Evolutionary conservation across 2,113 vertebrate species (phyloP), one percentile per base, ranked within the genome.

Genomic region (Pelvicachromis taeniatus): DNA sequence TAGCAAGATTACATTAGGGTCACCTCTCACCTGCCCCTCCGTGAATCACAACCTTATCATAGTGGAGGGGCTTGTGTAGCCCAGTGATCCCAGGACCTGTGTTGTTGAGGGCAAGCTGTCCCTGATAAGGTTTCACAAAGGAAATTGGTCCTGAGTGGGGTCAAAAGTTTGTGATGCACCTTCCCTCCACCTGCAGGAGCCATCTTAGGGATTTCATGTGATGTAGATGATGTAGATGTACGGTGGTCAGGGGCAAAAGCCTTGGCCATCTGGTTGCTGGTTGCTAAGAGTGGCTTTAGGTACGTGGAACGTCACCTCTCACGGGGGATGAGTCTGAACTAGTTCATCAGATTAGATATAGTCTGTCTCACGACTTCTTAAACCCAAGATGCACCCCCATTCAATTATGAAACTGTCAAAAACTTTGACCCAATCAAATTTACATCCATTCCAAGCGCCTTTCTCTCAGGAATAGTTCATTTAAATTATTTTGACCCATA

Each of bases 1-100:
- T 81, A 11, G n/a, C 73, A 59, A 81, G 63, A 87, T 80, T 33
- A 55, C 9, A 29, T 23, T 9, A 68, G 68, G 16, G 26, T n/a
- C 40, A 16, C 40, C 9, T 70, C 40, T 31, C 42, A 50, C 68
- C 68, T 50, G 42, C 14, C 23, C 4, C 14, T 73, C 40, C 2
- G 0, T 73, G 17, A 48, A 73, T 73, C 23, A 7, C 40, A 17
- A 29, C 23, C 23, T 0, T 29, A 73, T 73, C 65, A 4, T 19
- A 17, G 40, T 48, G 40, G 40, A 73, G 40, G 23, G 65, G 40
- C 48, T 73, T 73, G 14, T 48, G 40, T 29, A 29, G 23, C 17
- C 40, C 29, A 17, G 65, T 29, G 65, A 48, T 70, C 9, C 14
- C 65, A 48, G 65, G 14, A 73, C 14, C 23, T 48, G 23, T 29